These are phyloP conservation scores for Etia nguti DNA, from an alignment of 2,113 vertebrate genomes.

Conservation along the genomic window DNA sequence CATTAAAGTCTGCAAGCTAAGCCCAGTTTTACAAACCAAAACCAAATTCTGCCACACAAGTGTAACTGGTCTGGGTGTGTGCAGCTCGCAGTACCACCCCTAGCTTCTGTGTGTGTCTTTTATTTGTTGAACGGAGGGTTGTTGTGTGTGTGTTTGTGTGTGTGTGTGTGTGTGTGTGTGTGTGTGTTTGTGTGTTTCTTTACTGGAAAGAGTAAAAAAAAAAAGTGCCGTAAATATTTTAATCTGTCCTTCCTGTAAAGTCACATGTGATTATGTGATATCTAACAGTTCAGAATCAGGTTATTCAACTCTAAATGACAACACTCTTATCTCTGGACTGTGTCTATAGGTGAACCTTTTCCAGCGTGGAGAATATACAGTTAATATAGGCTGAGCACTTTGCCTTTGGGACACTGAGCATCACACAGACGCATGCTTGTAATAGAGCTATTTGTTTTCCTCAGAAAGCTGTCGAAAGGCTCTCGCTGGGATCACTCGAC, in stretches of 20 bases:
- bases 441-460: conserved; percentile 79
- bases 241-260: neutral
- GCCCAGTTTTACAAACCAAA: neutral
- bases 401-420: conserved; percentile 68
- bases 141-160: neutral
- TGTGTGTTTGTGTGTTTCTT: neutral
- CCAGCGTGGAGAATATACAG: conserved; percentile 40
- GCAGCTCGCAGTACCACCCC: neutral
- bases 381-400: conserved; percentile 48
- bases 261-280: neutral
- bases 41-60: neutral
- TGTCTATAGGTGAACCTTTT: neutral
- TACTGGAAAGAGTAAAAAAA: neutral
- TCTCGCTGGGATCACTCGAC: conserved; percentile 43
- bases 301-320: neutral
- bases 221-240: neutral
- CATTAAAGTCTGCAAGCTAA: neutral
- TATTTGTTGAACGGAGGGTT: neutral
- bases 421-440: conserved; percentile 66
- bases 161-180: neutral
- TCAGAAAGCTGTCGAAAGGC: conserved; percentile 63
- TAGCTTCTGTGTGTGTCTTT: neutral
- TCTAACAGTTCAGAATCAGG: neutral
- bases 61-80: conserved; percentile 57
- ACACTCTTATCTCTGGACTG: neutral